Base-by-base conservation (phyloP, 2,888 invertebrate genomes). In the Idaea dimidiata region DNA sequence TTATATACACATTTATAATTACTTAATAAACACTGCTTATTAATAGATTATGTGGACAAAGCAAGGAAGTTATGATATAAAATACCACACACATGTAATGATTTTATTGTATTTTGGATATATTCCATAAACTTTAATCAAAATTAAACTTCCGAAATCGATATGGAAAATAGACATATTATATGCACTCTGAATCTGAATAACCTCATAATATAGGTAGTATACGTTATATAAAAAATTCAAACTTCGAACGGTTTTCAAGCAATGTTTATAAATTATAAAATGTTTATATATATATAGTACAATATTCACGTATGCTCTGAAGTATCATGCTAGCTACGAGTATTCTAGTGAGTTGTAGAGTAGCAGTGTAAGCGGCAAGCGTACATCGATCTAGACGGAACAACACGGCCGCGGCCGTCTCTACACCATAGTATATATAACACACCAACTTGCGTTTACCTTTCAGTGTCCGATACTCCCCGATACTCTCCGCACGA, bases 381-480 rank as follows among this genome's bases (percentile, higher is more conserved):
- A 90, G 91, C 90, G 75, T 71, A 90, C 89, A 89, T 83, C 80
- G 77, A 87, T 72, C 80, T 82, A 85, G 76, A 84, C 84, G 81
- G 82, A 80, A 90, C 90, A 87, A 89, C 89, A 89, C 79, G 79
- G 72, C 66, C 66, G 77, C 74, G 68, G 81, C 77, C 76, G 76
- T 74, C 14, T 14, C 43, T 43, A 43, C 43, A 16, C 17, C 54
- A 55, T 54, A 54, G 24, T 54, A n/a, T 54, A 54, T 56, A 18
- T 56, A 14, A 17, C 14, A 80, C 77, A 80, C 68, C 83, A 87
- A 78, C 71, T 81, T 77, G 69, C 58, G 54, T 68, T 76, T 91
- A 91, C 92, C 91, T 91, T 91, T 80, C 43, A 43, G 43, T 74
- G 61, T 80, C 16, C 80, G 86, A 87, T 83, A 90, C 86, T 82